Conservation (phyloP, 2,113 vertebrate genomes). For the Nymphicus hollandicus region DNA sequence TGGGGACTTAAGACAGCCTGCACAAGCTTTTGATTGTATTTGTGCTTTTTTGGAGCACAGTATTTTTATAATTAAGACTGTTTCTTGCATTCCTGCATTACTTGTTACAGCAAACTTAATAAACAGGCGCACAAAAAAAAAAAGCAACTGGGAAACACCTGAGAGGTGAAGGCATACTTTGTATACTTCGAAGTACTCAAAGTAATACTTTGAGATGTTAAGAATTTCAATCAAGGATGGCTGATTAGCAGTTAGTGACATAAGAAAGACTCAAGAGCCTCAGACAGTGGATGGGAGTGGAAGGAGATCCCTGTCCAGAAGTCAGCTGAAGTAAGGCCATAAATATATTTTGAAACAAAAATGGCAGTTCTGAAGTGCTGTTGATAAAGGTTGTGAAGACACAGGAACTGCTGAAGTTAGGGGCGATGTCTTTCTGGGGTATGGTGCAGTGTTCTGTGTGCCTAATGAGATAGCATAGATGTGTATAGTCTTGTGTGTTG, state of each 20-base stretch:
- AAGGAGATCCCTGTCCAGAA: background rate
- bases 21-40: background rate
- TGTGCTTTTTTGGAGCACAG: background rate
- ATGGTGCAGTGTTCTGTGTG: background rate
- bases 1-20: background rate
- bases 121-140: background rate
- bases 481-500: background rate
- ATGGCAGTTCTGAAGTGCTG: background rate
- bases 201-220: background rate
- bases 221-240: background rate
- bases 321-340: background rate
- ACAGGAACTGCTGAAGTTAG: background rate
- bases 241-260: background rate
- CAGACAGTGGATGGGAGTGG: background rate
- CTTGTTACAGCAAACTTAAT: background rate
- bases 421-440: background rate
- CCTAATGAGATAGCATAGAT: background rate
- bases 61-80: background rate
- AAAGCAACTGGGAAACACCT: background rate
- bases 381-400: background rate
- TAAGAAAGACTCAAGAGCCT: background rate
- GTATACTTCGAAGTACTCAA: background rate
- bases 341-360: background rate
- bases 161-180: background rate
- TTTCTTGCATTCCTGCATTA: background rate